Conservation (phyloP, 2,888 invertebrate genomes). For the Andricus curvator region DNA sequence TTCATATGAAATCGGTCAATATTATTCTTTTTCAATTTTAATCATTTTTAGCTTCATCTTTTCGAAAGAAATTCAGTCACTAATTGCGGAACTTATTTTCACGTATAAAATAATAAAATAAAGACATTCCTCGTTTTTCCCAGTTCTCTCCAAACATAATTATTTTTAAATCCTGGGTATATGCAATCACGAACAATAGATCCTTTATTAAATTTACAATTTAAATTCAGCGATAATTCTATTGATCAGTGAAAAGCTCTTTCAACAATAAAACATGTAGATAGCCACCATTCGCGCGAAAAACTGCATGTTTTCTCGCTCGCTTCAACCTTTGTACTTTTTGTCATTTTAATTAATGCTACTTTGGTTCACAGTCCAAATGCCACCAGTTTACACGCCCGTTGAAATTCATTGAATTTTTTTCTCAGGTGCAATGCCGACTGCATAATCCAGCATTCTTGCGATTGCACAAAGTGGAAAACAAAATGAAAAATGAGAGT, state of each 20-base stretch:
- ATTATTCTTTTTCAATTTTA: too few relatives aligned
- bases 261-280: conserved; percentile 21
- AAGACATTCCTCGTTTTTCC: too few relatives aligned
- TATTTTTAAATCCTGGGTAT: background rate
- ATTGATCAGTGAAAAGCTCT: conserved; percentile 31
- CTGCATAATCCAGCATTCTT: conserved; percentile 7
- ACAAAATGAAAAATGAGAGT: conserved; percentile 2
- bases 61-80: too few relatives aligned
- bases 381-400: conserved; percentile 16
- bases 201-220: background rate
- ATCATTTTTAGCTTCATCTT: too few relatives aligned
- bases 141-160: background rate
- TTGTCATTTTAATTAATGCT: conserved; percentile 36
- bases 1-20: too few relatives aligned
- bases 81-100: too few relatives aligned
- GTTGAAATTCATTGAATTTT: conserved; percentile 24
- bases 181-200: background rate
- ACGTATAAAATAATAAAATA: too few relatives aligned
- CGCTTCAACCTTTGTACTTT: conserved; percentile 21
- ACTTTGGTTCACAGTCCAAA: conserved; percentile 15
- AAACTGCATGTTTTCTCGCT: conserved; percentile 29
- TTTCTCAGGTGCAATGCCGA: background rate
- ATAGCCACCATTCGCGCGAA: conserved; percentile 18
- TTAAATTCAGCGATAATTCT: conserved; percentile 1
- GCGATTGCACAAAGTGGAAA: background rate